Evolutionary conservation across 2,888 invertebrate genomes (phyloP), one percentile per base, ranked within the genome.

Genomic region (Embidobia sp.): DNA sequence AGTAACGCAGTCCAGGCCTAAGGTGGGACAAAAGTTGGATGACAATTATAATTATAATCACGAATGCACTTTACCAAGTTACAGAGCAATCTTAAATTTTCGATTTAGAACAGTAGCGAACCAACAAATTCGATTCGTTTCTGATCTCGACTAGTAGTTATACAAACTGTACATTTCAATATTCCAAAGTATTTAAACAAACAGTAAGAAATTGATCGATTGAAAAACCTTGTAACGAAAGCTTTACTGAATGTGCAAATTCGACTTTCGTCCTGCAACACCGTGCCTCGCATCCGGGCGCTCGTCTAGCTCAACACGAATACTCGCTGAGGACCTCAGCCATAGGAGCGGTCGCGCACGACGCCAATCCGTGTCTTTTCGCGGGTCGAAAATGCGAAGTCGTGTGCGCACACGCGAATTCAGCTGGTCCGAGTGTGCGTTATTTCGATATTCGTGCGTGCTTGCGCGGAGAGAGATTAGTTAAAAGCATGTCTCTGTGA

Each of bases 401-500:
- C 72, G 67, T 66, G 73, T 27, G 51, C 67, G 72, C 27, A 44
- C 31, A 19, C 53, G 59, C 48, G 37, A 29, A 42, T 57, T 55
- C 33, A 76, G 76, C 53, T 35, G 70, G 57, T 70, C 64, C 70
- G 31, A 64, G 59, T 46, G 46, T 59, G 72, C 48, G 59, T 67
- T 61, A 55, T 67, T 63, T 63, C 31, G 67, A 16, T 63, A 37
- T 33, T 59, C 69, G 57, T 64, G 77, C 69, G 42, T 55, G 42
- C 27, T 55, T 16, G 63, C 29, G 59, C 22, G 48, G 55, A 37
- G 55, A 37, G 51, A 63, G 51, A 57, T 70, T 53, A 79, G 74
- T 69, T 63, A 74, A 73, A 61, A 78, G 79, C 74, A 66, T 77
- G 78, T 77, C 79, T 79, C 77, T 78, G 82, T 75, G 77, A 78